Evolutionary conservation across 2,797 vertebrate genomes (phyloP).

Genomic region (Coranthus polyacanthus): DNA sequence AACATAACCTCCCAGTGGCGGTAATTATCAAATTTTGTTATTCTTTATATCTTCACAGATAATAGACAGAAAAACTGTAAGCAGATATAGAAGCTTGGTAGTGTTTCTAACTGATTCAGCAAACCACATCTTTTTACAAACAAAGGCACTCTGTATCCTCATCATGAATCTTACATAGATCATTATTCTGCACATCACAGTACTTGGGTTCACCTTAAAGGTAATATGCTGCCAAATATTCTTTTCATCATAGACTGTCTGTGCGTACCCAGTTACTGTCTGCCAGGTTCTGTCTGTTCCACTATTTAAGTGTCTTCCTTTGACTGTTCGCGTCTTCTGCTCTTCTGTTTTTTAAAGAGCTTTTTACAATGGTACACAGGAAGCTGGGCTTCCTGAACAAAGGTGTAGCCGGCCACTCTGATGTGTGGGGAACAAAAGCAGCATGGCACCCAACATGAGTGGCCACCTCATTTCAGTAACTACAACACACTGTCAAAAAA

Average conservation of each 20-base stretch:
- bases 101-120: constrained; percentile 3
- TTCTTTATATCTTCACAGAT: constrained; percentile 17
- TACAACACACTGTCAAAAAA: constrained; percentile 11
- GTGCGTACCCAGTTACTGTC: constrained; percentile 17
- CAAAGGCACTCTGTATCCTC: constrained; percentile 20
- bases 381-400: constrained; percentile 68
- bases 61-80: no score
- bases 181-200: constrained; percentile 18
- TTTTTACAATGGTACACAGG: constrained; percentile 65
- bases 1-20: no score
- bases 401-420: constrained; percentile 53
- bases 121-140: constrained; percentile 28
- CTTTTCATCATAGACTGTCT: constrained; percentile 18
- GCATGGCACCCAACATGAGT: constrained; percentile 39
- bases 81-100: not conserved
- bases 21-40: no score
- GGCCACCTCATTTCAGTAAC: constrained; percentile 33
- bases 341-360: constrained; percentile 37
- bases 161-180: not conserved
- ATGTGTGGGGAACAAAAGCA: constrained; percentile 65
- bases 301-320: constrained; percentile 13
- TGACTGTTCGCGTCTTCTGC: constrained; percentile 28
- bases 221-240: constrained; percentile 2
- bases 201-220: constrained; percentile 23
- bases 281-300: constrained; percentile 9